A percentile compares a stretch with the other conserved stretches of the same genome.
Evolutionary conservation across 2,888 invertebrate species (phyloP).

Genomic region (Perdita meconis): DNA sequence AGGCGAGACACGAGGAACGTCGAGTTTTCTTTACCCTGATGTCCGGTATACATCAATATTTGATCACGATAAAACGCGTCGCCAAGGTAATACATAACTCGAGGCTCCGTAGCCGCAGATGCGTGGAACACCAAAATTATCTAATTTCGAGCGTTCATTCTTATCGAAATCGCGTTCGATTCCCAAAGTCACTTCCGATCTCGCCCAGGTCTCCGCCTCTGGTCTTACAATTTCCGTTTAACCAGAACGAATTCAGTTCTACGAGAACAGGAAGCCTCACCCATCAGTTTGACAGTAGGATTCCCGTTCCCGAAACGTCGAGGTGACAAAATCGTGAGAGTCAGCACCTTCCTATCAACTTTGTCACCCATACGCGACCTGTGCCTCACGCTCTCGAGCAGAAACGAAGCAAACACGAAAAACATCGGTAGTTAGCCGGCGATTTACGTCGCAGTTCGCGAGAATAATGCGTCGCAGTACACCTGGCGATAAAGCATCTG

Average conservation of each 20-base stretch:
- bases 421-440: conserved; percentile 34
- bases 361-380: conserved; percentile 22
- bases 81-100: conserved; percentile 58
- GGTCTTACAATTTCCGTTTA: background rate
- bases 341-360: background rate
- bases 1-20: conserved; percentile 18
- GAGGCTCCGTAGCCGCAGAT: conserved; percentile 40
- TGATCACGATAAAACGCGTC: conserved; percentile 61
- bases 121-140: background rate
- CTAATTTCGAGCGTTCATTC: conserved; percentile 1
- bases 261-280: background rate
- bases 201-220: background rate
- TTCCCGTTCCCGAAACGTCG: conserved; percentile 23
- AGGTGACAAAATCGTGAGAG: too few species aligned
- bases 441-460: conserved; percentile 47
- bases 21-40: conserved; percentile 30
- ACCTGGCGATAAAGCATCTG: conserved; percentile 66
- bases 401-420: conserved; percentile 5
- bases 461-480: conserved; percentile 62
- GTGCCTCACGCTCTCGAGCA: background rate
- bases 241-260: background rate
- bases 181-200: background rate
- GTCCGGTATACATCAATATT: conserved; percentile 60
- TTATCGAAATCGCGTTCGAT: background rate
- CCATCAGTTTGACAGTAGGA: background rate